phyloP scores from a whole-genome alignment of 2,113 vertebrate species.

The Cynopterus brachyotis region DNA sequence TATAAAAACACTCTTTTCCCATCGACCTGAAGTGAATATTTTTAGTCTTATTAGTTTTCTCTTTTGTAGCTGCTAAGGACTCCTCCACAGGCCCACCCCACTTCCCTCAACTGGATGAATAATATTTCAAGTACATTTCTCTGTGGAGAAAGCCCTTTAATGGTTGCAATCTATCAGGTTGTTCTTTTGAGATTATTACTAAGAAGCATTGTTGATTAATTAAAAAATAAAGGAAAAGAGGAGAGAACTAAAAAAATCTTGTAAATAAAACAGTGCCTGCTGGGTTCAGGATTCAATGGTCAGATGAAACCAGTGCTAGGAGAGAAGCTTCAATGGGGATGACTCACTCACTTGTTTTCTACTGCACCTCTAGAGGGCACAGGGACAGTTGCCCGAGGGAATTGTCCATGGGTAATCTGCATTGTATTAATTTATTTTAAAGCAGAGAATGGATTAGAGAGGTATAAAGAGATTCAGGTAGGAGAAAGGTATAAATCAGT shows the following conservation, averaged over 20 bases:
- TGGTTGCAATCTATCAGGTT: neutral
- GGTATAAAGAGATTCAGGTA: neutral
- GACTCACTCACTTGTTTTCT: neutral
- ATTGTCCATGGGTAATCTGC: neutral
- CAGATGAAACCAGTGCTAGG: neutral
- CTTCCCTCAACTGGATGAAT: neutral
- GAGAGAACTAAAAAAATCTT: neutral
- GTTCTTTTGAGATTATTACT: slow-evolving; percentile 41
- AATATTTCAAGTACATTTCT: slow-evolving; percentile 19
- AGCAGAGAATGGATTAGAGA: neutral
- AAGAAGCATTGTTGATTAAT: slow-evolving; percentile 4
- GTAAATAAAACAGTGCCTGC: neutral
- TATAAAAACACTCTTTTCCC: slow-evolving; percentile 24
- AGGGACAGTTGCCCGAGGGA: neutral
- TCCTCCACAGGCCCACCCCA: neutral
- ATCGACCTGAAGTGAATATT: neutral
- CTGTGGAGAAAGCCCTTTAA: neutral
- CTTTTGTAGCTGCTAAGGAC: neutral
- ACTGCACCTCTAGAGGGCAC: fast-evolving
- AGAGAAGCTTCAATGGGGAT: neutral
- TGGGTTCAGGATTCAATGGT: neutral
- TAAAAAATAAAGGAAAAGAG: neutral
- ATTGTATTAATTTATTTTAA: neutral
- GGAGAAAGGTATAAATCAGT: neutral
- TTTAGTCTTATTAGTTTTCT: slow-evolving; percentile 25